Evolutionary conservation across 1,140 invertebrate species (phyloP).

Genomic region (Nymphalis io): DNA sequence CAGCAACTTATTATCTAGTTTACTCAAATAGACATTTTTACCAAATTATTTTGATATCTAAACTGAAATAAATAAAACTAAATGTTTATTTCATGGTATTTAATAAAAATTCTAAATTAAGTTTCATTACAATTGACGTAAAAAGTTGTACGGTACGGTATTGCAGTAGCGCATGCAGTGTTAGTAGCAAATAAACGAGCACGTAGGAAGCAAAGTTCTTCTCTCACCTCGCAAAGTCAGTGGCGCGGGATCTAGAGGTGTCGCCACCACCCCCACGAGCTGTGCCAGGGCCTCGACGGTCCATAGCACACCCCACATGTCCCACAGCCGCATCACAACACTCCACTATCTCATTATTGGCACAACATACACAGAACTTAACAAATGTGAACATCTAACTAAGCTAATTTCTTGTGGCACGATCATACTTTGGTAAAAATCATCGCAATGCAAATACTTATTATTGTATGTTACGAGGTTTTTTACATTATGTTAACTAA

Average conservation of each 20-base stretch:
- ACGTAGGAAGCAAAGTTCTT: conserved; percentile 64
- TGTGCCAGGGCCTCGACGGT: conserved; percentile 63
- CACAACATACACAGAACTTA: conserved; percentile 79
- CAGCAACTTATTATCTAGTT: too few relatives aligned
- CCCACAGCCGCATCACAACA: conserved; percentile 79
- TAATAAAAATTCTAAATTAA: neutral
- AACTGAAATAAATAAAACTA: neutral
- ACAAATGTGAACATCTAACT: conserved; percentile 76
- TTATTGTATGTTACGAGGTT: conserved; percentile 43
- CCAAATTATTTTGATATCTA: too few relatives aligned
- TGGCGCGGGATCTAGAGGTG: conserved; percentile 67
- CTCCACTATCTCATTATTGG: conserved; percentile 80
- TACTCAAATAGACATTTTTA: too few relatives aligned
- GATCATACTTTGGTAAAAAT: conserved; percentile 76
- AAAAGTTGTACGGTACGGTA: conserved; percentile 15
- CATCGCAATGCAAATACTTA: conserved; percentile 58
- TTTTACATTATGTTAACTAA: conserved; percentile 70
- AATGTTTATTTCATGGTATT: neutral
- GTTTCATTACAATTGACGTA: conserved; percentile 1
- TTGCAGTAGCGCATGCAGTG: conserved; percentile 51
- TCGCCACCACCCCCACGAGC: conserved; percentile 56
- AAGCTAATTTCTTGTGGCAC: conserved; percentile 77
- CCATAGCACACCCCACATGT: conserved; percentile 77
- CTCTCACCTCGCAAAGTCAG: conserved; percentile 68
- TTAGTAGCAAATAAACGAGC: conserved; percentile 42